Conservation (phyloP, 2,113 vertebrate genomes). For the Rhinolophus sinicus region DNA sequence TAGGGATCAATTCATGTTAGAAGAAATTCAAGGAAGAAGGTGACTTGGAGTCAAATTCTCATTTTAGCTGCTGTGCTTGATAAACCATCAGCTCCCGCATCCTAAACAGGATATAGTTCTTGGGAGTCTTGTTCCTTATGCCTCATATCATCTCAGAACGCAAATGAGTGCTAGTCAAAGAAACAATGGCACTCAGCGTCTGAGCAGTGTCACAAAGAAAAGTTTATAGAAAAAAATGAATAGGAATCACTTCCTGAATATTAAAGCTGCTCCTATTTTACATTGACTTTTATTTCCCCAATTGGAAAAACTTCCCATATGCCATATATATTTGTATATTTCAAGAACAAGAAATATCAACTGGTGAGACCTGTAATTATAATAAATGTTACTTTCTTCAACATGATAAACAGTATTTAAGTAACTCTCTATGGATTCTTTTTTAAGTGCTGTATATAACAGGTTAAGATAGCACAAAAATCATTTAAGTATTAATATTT, state of each 20-base stretch:
- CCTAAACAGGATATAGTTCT: neutral
- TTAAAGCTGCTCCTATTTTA: neutral
- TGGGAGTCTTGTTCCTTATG: accelerated
- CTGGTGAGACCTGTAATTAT: neutral
- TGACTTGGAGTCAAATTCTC: neutral
- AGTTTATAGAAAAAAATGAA: neutral
- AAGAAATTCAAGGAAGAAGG: neutral
- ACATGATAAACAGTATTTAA: neutral
- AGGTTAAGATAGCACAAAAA: conserved; percentile 4
- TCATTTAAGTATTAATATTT: neutral
- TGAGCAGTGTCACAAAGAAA: neutral
- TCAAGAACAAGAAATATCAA: conserved; percentile 21
- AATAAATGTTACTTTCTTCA: conserved; percentile 5
- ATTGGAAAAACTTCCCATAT: neutral
- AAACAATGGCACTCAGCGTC: neutral
- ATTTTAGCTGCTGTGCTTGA: neutral
- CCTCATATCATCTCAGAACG: neutral
- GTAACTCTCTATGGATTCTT: neutral
- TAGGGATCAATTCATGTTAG: neutral
- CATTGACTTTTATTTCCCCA: neutral
- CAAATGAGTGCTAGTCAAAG: neutral
- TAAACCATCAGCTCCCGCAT: neutral
- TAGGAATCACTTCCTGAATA: neutral
- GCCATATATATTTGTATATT: neutral
- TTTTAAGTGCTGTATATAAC: neutral